phyloP scores from a whole-genome alignment of 2,113 vertebrate genomes.

The Serinus canaria region DNA sequence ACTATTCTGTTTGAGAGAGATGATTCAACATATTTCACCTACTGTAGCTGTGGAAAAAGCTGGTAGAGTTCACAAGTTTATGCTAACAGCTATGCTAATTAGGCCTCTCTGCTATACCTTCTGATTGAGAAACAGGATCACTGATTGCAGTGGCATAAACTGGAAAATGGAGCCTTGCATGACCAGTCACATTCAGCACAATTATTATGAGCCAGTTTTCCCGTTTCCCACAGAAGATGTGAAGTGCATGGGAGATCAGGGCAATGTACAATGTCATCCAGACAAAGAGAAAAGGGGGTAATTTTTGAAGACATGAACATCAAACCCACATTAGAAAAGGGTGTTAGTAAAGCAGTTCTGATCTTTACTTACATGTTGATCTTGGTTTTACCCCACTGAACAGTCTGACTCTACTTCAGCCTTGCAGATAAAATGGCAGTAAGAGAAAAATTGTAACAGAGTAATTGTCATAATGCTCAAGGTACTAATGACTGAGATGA shows the following conservation, averaged over 20 bases:
- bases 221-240: neutral
- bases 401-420: neutral
- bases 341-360: neutral
- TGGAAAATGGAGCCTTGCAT: neutral
- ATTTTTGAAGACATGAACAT: neutral
- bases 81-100: neutral
- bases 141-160: neutral
- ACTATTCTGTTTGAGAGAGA: neutral
- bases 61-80: neutral
- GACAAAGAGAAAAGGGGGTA: neutral
- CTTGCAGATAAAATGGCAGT: neutral
- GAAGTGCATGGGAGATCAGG: neutral
- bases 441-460: neutral
- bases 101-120: neutral
- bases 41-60: neutral
- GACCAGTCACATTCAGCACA: neutral
- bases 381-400: neutral
- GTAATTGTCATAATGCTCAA: neutral
- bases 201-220: rapidly evolving
- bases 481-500: neutral
- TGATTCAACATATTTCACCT: neutral
- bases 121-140: neutral
- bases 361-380: neutral
- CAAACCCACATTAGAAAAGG: neutral
- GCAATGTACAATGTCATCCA: neutral